These are phyloP conservation scores for Oryzias dopingdopingensis DNA, from an alignment of 2,797 vertebrate genomes.

Conservation along the genomic window DNA sequence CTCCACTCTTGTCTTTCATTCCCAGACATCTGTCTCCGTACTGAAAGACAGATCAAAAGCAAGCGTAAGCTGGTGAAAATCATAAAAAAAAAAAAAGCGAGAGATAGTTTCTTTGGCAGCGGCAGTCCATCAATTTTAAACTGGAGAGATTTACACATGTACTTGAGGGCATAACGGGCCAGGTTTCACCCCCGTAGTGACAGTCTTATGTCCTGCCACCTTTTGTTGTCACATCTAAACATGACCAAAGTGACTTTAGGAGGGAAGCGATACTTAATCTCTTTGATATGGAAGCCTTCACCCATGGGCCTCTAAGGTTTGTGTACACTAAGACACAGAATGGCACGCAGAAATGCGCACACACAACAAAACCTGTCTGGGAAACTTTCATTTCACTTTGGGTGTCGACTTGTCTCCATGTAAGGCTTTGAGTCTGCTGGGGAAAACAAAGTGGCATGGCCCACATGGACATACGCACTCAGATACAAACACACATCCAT, in stretches of 20 bases:
- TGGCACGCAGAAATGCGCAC: constrained; percentile 34
- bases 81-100: not conserved
- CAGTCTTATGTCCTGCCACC: constrained; percentile 63
- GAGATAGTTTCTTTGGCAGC: constrained; percentile 22
- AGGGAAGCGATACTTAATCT: constrained; percentile 73
- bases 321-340: constrained; percentile 50
- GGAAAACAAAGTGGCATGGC: constrained; percentile 74
- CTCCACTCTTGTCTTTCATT: constrained; percentile 58
- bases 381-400: constrained; percentile 60
- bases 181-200: constrained; percentile 73
- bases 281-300: constrained; percentile 78
- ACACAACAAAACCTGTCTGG: constrained; percentile 59
- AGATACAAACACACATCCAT: constrained; percentile 49
- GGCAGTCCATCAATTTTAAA: constrained; percentile 38
- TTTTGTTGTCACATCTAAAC: constrained; percentile 76
- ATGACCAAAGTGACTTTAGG: constrained; percentile 57
- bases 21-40: constrained; percentile 42
- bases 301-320: constrained; percentile 63
- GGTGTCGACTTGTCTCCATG: constrained; percentile 75
- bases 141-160: constrained; percentile 45
- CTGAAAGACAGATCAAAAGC: constrained; percentile 39
- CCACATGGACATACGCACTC: constrained; percentile 48
- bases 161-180: constrained; percentile 52
- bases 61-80: constrained; percentile 27
- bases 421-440: constrained; percentile 73